Conservation (phyloP, 2,797 vertebrate species). For the Hypotaenidia philippensis region DNA sequence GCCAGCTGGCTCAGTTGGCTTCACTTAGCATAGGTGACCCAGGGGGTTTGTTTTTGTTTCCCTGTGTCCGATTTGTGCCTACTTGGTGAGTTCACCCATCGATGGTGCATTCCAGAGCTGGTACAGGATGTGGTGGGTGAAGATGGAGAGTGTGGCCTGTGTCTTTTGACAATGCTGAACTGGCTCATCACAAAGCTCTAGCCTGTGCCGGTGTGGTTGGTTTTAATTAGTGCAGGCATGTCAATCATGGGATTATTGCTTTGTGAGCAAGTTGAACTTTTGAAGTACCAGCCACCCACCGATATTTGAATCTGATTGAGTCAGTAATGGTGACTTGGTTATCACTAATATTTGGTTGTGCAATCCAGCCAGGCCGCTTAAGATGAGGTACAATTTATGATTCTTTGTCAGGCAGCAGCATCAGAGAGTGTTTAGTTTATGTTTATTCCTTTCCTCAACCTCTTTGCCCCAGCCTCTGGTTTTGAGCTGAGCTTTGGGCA, state of each 20-base stretch:
- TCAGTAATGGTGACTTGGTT: neutral
- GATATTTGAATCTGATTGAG: neutral
- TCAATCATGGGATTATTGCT: neutral
- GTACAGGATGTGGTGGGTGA: neutral
- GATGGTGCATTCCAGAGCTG: neutral
- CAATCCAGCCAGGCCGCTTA: neutral
- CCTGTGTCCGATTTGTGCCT: neutral
- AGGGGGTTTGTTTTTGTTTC: no score
- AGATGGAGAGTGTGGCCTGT: neutral
- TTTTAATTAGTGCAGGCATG: neutral
- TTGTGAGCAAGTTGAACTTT: neutral
- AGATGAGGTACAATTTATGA: neutral
- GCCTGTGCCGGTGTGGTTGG: neutral
- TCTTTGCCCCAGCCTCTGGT: neutral
- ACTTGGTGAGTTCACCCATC: neutral
- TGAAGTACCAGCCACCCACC: neutral
- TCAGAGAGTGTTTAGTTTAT: neutral
- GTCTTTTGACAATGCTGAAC: neutral
- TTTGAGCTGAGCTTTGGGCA: neutral
- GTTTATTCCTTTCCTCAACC: neutral
- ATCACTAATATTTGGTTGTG: neutral
- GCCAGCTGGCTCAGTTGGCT: neutral
- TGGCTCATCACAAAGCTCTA: neutral
- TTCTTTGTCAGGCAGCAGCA: neutral
- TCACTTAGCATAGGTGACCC: neutral